Evolutionary conservation across 92 coral and sea anemone genomes (phyloP).

Genomic region (Umimayanthus chanpuru): DNA sequence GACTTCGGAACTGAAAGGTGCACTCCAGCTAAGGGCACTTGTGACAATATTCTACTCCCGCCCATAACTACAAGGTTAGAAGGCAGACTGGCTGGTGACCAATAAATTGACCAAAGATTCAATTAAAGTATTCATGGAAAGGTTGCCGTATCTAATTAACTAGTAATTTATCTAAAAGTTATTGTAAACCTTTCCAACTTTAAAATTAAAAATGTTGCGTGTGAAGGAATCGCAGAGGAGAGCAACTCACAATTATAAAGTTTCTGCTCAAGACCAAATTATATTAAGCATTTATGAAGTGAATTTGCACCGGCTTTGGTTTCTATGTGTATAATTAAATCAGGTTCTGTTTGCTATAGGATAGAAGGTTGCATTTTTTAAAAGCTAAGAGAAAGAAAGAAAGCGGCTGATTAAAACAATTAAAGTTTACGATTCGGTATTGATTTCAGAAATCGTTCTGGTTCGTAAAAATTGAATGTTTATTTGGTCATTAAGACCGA

Average conservation of each 20-base stretch:
- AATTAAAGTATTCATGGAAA: neutral
- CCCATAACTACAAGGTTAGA: neutral
- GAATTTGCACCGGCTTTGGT: neutral
- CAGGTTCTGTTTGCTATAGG: neutral
- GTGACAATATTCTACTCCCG: neutral
- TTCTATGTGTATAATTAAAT: neutral
- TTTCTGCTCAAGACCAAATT: neutral
- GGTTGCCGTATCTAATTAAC: neutral
- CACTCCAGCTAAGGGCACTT: neutral
- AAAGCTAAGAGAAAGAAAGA: neutral
- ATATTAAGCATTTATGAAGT: neutral
- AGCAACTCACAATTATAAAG: neutral
- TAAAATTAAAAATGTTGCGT: neutral
- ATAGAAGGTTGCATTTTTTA: neutral
- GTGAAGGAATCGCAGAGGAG: neutral
- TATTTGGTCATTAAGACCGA: neutral
- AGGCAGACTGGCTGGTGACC: neutral
- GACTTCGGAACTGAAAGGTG: neutral
- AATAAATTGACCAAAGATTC: neutral
- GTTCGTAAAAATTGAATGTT: neutral
- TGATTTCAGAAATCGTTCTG: neutral
- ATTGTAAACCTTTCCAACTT: conserved; percentile 1
- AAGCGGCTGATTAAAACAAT: neutral
- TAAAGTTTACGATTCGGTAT: neutral
- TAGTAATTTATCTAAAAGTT: neutral